These are phyloP conservation scores for Puntigrus tetrazona DNA, from an alignment of 2,113 vertebrate species.

Conservation along the genomic window DNA sequence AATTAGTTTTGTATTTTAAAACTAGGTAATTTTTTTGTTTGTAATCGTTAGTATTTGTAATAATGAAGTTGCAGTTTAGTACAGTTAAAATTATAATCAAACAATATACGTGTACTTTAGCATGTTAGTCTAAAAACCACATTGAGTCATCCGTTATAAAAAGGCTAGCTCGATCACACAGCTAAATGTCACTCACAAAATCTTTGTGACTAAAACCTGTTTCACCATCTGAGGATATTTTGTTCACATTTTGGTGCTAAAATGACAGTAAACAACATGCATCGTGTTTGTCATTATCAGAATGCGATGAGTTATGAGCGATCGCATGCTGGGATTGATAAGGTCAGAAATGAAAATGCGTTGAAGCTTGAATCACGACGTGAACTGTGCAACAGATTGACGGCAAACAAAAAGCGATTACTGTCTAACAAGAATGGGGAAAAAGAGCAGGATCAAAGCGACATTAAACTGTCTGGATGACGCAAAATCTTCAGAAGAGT, in stretches of 20 bases:
- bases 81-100: too few species aligned
- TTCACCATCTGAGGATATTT: neutral
- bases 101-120: too few species aligned
- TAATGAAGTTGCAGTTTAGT: too few species aligned
- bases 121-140: too few species aligned
- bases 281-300: neutral
- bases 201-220: neutral
- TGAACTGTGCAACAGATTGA: conserved; percentile 12
- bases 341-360: neutral
- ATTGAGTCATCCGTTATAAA: neutral
- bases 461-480: conserved; percentile 13
- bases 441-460: conserved; percentile 1
- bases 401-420: conserved; percentile 15
- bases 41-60: too few species aligned
- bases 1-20: too few species aligned
- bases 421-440: conserved; percentile 4
- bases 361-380: neutral
- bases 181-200: neutral
- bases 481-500: neutral
- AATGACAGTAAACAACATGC: neutral
- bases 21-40: too few species aligned
- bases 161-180: neutral
- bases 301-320: neutral
- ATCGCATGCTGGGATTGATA: neutral
- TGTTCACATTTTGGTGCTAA: neutral